These are phyloP conservation scores for Dugesia japonica DNA, from an alignment of 2,888 invertebrate species.

Conservation along the genomic window DNA sequence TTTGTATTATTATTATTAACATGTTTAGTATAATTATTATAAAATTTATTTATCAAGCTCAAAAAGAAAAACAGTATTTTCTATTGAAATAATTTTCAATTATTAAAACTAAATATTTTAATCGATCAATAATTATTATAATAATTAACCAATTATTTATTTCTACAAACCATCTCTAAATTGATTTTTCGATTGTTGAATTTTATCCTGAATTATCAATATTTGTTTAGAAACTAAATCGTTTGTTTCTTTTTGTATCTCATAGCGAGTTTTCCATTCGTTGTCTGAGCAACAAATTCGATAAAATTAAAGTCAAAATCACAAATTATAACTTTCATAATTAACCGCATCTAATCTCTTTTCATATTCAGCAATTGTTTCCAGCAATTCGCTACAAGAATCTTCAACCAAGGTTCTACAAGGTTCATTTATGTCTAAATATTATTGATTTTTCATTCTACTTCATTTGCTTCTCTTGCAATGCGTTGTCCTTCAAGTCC, in stretches of 20 bases:
- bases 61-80: too few relatives aligned
- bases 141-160: too few relatives aligned
- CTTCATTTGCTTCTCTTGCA: conserved; percentile 14
- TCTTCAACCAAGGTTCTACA: neutral
- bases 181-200: neutral
- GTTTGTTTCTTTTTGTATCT: neutral
- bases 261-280: conserved; percentile 8
- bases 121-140: too few relatives aligned
- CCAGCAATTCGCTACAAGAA: neutral
- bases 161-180: neutral
- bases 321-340: neutral
- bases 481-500: neutral
- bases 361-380: neutral
- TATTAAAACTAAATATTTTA: too few relatives aligned
- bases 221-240: neutral
- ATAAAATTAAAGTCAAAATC: too few relatives aligned
- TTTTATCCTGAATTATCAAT: neutral
- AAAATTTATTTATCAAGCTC: too few relatives aligned
- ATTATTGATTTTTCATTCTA: neutral
- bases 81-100: too few relatives aligned
- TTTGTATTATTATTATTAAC: too few relatives aligned
- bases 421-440: neutral
- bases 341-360: neutral
- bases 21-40: too few relatives aligned
- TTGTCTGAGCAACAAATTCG: neutral